These are phyloP conservation scores for Deroplatys truncata DNA, from an alignment of 2,888 invertebrate species.

Conservation along the genomic window DNA sequence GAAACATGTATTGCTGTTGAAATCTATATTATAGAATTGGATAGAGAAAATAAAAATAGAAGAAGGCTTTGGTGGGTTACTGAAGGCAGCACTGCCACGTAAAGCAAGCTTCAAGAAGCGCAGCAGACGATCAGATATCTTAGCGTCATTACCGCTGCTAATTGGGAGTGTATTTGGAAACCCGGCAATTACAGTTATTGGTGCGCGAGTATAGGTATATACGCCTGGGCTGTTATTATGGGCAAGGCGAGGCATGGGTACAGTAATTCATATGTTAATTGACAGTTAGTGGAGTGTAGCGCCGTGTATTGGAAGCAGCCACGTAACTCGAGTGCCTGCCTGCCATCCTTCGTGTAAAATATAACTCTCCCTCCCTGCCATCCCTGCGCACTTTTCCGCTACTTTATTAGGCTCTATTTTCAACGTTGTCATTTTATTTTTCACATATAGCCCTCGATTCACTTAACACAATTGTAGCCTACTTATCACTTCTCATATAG, in stretches of 20 bases:
- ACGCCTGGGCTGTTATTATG: conserved; percentile 8
- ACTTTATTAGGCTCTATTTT: conserved; percentile 17
- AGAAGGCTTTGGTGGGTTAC: no score
- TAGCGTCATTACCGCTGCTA: not conserved
- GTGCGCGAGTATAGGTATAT: not conserved
- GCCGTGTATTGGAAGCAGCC: not conserved
- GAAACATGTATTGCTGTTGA: no score
- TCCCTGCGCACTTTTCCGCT: not conserved
- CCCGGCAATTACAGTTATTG: conserved; percentile 14
- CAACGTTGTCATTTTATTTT: conserved; percentile 10
- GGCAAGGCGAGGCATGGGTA: not conserved
- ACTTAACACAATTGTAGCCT: not conserved
- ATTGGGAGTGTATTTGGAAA: conserved; percentile 17
- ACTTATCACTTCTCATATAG: not conserved
- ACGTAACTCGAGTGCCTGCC: not conserved
- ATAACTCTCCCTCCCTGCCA: not conserved
- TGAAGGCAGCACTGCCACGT: no score
- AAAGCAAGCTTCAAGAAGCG: not conserved
- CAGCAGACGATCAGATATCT: not conserved
- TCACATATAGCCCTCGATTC: not conserved
- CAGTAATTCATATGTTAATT: conserved; percentile 24
- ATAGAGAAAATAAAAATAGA: no score
- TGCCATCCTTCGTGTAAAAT: conserved; percentile 8
- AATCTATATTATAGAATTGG: no score
- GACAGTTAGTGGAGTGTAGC: conserved; percentile 19